Evolutionary conservation across 2,888 invertebrate genomes (phyloP).

Genomic region (Noctua fimbriata): DNA sequence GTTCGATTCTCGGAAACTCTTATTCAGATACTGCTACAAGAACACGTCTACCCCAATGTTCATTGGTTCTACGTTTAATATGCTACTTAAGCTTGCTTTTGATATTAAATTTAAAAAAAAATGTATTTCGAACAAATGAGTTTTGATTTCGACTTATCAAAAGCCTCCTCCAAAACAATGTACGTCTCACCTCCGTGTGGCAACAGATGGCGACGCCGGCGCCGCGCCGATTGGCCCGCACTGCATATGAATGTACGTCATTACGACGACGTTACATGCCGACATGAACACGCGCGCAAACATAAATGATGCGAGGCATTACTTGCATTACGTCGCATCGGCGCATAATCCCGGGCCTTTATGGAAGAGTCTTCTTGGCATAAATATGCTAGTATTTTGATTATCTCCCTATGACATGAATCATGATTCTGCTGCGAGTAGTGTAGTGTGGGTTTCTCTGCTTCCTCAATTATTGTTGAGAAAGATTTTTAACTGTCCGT

Average conservation of each 20-base stretch:
- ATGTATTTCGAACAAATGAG: background rate
- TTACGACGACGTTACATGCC: constrained; percentile 48
- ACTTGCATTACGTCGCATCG: constrained; percentile 4
- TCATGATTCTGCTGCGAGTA: background rate
- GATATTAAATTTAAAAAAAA: background rate
- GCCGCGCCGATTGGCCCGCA: constrained; percentile 54
- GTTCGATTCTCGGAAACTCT: too few species aligned
- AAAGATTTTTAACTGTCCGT: too few species aligned
- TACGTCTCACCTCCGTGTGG: background rate
- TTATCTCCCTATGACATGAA: background rate
- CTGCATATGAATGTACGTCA: constrained; percentile 54
- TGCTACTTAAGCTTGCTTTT: background rate
- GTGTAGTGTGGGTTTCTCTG: background rate
- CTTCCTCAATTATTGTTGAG: background rate
- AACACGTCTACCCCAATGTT: background rate
- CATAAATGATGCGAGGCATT: constrained; percentile 20
- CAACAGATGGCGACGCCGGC: constrained; percentile 51
- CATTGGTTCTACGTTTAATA: background rate
- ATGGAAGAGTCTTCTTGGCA: background rate
- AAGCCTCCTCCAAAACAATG: constrained; percentile 49
- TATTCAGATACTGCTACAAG: background rate
- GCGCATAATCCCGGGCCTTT: constrained; percentile 25
- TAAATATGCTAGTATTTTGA: constrained; percentile 12
- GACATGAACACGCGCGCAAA: constrained; percentile 40
- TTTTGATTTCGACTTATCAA: background rate